Conservation (phyloP, 2,113 vertebrate species). For the Puntigrus tetrazona region DNA sequence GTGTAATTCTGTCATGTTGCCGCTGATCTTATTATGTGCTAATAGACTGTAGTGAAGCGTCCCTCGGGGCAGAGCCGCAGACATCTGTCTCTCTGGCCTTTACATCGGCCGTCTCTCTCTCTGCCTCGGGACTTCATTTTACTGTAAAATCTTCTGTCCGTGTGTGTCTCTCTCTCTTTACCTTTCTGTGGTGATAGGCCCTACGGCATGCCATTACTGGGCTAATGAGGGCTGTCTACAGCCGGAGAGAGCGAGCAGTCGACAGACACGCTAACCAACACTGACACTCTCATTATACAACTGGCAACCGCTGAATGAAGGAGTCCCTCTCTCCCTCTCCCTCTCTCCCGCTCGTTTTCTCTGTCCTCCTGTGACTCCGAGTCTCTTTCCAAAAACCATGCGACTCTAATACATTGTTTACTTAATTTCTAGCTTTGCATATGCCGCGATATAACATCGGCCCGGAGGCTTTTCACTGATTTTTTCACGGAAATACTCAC, state of each 20-base stretch:
- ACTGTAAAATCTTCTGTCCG: slow-evolving; percentile 43
- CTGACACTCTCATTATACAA: slow-evolving; percentile 82
- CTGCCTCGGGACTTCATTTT: slow-evolving; percentile 33
- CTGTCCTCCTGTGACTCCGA: slow-evolving; percentile 12
- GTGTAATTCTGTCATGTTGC: slow-evolving; percentile 39
- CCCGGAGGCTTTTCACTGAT: neutral
- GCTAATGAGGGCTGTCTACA: slow-evolving; percentile 82
- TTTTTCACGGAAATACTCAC: neutral
- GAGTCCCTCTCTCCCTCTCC: slow-evolving; percentile 38
- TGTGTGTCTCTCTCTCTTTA: slow-evolving; percentile 47
- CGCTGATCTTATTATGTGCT: slow-evolving; percentile 44
- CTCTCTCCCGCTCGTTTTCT: slow-evolving; percentile 35
- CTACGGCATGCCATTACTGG: slow-evolving; percentile 78
- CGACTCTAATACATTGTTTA: neutral
- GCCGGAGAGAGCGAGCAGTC: slow-evolving; percentile 68
- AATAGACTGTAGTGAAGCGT: slow-evolving; percentile 40
- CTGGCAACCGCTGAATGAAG: slow-evolving; percentile 68
- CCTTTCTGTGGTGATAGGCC: slow-evolving; percentile 58
- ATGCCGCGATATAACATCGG: neutral
- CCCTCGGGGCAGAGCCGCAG: slow-evolving; percentile 13
- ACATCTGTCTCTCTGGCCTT: slow-evolving; percentile 44
- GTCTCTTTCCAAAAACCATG: neutral
- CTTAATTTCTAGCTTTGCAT: neutral
- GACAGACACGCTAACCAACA: slow-evolving; percentile 74
- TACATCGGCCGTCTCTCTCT: neutral